Evolutionary conservation across 53 echinoderm and acorn worm genomes (phyloP).

Genomic region (Arbacia lixula): DNA sequence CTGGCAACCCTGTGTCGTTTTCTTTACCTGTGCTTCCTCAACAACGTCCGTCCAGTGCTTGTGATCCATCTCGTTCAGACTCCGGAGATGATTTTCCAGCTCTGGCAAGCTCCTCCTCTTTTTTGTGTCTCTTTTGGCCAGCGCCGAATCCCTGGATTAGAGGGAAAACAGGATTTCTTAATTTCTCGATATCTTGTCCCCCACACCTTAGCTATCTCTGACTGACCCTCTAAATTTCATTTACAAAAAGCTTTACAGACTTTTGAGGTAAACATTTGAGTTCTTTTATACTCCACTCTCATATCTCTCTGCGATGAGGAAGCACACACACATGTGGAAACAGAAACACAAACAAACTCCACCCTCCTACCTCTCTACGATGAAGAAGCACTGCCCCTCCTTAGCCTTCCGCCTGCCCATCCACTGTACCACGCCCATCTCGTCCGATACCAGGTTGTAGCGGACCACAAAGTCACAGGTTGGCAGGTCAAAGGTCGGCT

Average conservation of each 20-base stretch:
- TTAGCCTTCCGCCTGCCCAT: background rate
- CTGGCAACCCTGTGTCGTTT: background rate
- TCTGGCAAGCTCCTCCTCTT: background rate
- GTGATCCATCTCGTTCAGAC: constrained; percentile 38
- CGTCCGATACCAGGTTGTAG: constrained; percentile 31
- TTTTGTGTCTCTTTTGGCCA: background rate
- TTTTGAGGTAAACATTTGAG: no score
- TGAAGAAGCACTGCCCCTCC: constrained; percentile 25
- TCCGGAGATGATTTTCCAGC: constrained; percentile 17
- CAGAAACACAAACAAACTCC: background rate
- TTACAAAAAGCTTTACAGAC: no score
- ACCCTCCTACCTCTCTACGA: background rate
- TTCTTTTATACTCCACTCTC: no score
- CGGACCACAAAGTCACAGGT: constrained; percentile 34
- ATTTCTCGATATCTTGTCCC: no score
- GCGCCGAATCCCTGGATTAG: background rate
- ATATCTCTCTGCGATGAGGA: background rate
- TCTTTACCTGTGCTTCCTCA: constrained; percentile 29
- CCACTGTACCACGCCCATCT: constrained; percentile 12
- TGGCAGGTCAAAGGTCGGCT: constrained; percentile 12
- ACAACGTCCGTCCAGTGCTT: constrained; percentile 39
- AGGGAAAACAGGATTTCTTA: no score
- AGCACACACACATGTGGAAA: no score
- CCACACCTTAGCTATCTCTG: no score
- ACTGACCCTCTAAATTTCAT: no score